Conservation (phyloP, 2,113 vertebrate genomes). For the Pandion haliaetus region DNA sequence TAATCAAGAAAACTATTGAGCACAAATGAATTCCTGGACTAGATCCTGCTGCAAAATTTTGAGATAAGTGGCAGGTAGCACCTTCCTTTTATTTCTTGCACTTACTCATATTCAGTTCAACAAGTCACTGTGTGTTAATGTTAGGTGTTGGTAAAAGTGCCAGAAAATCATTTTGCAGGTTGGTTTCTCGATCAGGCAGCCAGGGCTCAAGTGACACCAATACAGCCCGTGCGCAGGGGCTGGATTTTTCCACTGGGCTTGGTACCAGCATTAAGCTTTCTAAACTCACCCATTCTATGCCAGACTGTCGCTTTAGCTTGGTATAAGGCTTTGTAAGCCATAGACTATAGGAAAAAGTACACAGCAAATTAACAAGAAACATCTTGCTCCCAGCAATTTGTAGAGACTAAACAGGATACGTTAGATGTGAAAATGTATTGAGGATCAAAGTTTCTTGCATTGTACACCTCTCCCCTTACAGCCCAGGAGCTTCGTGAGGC, state of each 20-base stretch:
- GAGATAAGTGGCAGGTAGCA: not conserved
- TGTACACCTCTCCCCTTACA: not conserved
- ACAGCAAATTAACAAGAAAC: not conserved
- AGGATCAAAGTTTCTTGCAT: not conserved
- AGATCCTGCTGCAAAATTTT: not conserved
- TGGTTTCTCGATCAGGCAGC: not conserved
- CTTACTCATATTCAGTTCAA: not conserved
- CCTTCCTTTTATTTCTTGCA: slow-evolving; percentile 1
- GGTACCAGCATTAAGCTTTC: not conserved
- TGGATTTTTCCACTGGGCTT: not conserved
- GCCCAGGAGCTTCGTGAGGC: fast-evolving
- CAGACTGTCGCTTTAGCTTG: not conserved
- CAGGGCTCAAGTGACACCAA: not conserved
- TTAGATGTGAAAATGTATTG: fast-evolving
- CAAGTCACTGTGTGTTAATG: not conserved
- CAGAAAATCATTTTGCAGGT: not conserved
- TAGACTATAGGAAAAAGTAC: not conserved
- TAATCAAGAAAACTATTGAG: not conserved
- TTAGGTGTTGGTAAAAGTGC: not conserved
- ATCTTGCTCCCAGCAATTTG: not conserved
- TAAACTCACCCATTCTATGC: not conserved
- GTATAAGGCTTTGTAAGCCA: not conserved
- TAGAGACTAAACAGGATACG: not conserved
- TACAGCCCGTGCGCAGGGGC: no score
- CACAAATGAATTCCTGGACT: not conserved